These are phyloP conservation scores for Bos indicus DNA, from an alignment of 2,113 vertebrate species.

Conservation along the genomic window DNA sequence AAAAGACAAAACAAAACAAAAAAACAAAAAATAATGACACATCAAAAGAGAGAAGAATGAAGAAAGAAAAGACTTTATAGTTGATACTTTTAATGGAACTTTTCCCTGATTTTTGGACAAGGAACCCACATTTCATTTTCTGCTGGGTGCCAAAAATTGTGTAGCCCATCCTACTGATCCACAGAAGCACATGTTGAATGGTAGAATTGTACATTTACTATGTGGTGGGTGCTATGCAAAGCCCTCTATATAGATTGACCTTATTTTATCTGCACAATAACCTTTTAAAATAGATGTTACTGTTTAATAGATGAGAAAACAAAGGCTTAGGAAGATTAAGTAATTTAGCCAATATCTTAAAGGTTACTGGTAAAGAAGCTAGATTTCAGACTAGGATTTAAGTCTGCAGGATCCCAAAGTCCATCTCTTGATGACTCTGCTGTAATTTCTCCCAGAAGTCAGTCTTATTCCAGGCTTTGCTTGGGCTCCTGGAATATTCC, in stretches of 20 bases:
- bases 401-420: background rate
- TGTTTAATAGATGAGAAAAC: background rate
- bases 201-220: background rate
- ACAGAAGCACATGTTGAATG: background rate
- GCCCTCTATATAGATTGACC: background rate
- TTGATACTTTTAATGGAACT: background rate
- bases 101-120: background rate
- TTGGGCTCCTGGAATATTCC: background rate
- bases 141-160: background rate
- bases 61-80: background rate
- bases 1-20: background rate
- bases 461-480: background rate
- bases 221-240: background rate
- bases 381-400: background rate
- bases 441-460: background rate
- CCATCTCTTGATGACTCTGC: background rate
- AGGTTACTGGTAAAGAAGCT: background rate
- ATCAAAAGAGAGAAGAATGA: background rate
- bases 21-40: background rate
- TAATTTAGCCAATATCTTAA: background rate
- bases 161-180: background rate
- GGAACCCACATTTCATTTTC: background rate
- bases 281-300: background rate
- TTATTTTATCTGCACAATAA: background rate
- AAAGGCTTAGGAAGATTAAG: background rate